phyloP scores from a whole-genome alignment of 2,888 invertebrate genomes.

The Trypoxylon attenuatum region DNA sequence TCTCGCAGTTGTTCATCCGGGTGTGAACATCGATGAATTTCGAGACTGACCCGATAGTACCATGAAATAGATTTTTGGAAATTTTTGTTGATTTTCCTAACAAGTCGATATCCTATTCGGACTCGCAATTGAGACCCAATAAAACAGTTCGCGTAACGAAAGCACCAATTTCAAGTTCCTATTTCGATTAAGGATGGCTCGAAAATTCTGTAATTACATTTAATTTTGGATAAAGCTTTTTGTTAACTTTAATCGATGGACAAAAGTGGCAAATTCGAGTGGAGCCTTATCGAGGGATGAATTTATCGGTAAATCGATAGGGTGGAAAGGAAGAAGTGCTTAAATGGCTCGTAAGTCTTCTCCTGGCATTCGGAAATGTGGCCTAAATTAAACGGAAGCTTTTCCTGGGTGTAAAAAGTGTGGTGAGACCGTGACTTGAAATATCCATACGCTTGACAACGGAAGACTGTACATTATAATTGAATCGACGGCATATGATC shows the following conservation, averaged over 20 bases:
- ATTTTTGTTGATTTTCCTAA: too few relatives aligned
- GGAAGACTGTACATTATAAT: conserved; percentile 31
- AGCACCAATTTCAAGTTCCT: too few relatives aligned
- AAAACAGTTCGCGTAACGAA: too few relatives aligned
- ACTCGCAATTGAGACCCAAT: too few relatives aligned
- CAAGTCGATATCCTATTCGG: too few relatives aligned
- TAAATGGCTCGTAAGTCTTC: conserved; percentile 28
- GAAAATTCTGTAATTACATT: too few relatives aligned
- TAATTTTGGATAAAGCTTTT: conserved; percentile 8
- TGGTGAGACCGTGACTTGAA: background rate
- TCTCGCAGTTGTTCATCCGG: conserved; percentile 6
- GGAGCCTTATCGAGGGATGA: conserved; percentile 19
- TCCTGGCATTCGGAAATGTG: conserved; percentile 6
- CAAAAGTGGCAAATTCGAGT: too few relatives aligned
- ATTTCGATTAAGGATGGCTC: too few relatives aligned
- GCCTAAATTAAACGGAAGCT: conserved; percentile 34
- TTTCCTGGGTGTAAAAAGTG: conserved; percentile 9
- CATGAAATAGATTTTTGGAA: too few relatives aligned
- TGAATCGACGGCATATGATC: conserved; percentile 28
- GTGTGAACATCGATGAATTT: conserved; percentile 15
- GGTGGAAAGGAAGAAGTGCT: conserved; percentile 1
- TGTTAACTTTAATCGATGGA: conserved; percentile 8
- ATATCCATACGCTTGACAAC: too few relatives aligned
- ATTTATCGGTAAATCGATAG: conserved; percentile 32
- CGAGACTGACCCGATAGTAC: too few relatives aligned